Evolutionary conservation across 2,113 vertebrate genomes (phyloP), one percentile per base, ranked within the genome.

Genomic region (Sinocyclocheilus grahami): DNA sequence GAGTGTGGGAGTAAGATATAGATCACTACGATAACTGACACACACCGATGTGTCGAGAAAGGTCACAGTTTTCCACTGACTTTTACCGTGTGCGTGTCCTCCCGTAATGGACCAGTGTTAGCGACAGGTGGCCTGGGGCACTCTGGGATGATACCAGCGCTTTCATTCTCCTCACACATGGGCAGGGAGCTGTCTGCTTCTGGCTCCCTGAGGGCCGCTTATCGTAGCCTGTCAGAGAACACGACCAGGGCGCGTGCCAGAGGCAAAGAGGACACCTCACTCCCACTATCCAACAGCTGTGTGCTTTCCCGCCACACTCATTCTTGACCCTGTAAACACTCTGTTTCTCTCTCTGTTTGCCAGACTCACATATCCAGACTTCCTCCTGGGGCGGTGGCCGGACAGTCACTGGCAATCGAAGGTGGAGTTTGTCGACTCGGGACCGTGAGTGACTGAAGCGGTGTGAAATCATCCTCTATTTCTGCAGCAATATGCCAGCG

Each of bases 341-440:
- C n/a, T 62, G 30, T 76, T 72, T 6, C 69, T 89, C 33, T 85
- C n/a, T 85, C 16, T 91, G 53, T 89, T 12, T 80, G 58, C 46
- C 95, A 99, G 98, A 99, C 98, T 83, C 98, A 98, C 93, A 99
- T 99, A 95, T 99, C 98, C 87, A 97, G 98, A 92, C 95, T 99
- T 89, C 98, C 98, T 88, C 96, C 97, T 0, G 98, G 97, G 82
- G 98, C 97, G 0, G 96, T 98, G 89, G 97, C 98, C 20, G 98
- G 98, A 90, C 98, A 98, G 93, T 99, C 98, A 0, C 95, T 99
- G 91, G 98, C 98, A n/a, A 99, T 99, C 48, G 98, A 99, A 95
- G 98, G 98, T 90, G 98, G 98, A 60, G 98, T 99, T 87, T 99
- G 98, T 92, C 95, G 98, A 39, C 94, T 99, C 91, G 96, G 95